Base-by-base conservation (phyloP, 2,113 vertebrate genomes). In the Stigmatopora argus region DNA sequence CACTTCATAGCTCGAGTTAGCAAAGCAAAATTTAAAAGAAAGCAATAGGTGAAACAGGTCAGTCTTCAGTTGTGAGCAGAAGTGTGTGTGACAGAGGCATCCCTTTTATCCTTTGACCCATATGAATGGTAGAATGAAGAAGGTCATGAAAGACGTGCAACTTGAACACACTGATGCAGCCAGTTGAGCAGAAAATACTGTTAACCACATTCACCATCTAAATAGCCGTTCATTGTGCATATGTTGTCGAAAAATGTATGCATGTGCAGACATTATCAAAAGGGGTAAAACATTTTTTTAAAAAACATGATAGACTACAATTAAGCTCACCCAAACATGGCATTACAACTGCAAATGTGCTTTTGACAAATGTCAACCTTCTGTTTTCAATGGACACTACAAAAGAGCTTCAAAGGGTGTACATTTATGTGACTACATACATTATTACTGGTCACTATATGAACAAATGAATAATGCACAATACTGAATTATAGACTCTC, bases 21-120 rank as follows among this genome's bases (percentile, higher is more conserved):
- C 67, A 66, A 74, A 49, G 71, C 71, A 77, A 74, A 78, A 72
- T 77, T 70, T 66, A 78, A 65, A 70, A 72, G 70, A 62, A 81
- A 86, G 83, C 77, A 55, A 78, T 81, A 86, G 82, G 76, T 85
- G 75, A 85, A 67, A 64, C 70, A 55, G 70, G 61, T 44, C 34
- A 11, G 53, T 64, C 38, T 59, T 73, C 78, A 77, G 71, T 11
- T 1, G 66, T 65, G 72, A 71, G 62, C 72, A n/a, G 3, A 44
- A 60, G 70, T 61, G 45, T 66, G 74, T 73, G 73, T 76, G 75
- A 71, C 59, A 59, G 72, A 72, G 70, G 79, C 79, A 78, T 77
- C 86, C 82, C 81, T 84, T 85, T 88, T 74, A 79, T 84, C 79
- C 81, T 86, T 86, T 87, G 85, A 90, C 85, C 86, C 82, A 86